These are phyloP conservation scores for Drosophila maculinotata DNA, from an alignment of 2,888 invertebrate species.

Conservation along the genomic window DNA sequence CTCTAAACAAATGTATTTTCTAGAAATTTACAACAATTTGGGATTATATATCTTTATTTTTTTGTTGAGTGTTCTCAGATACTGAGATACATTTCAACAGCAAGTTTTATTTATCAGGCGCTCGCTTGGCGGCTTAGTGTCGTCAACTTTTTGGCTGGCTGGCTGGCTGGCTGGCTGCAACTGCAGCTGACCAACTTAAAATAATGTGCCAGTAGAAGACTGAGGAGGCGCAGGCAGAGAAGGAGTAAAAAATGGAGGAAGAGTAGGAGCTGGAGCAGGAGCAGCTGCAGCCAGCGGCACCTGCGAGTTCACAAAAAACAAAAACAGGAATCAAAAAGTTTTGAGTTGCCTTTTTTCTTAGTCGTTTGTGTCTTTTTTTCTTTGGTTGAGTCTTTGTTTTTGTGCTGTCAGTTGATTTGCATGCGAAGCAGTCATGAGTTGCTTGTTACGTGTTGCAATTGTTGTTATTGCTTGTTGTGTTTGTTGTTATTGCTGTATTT, in stretches of 20 bases:
- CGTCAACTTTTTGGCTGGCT: constrained; percentile 59
- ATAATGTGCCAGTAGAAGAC: constrained; percentile 14
- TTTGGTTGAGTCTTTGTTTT: constrained; percentile 5
- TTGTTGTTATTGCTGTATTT: constrained; percentile 46
- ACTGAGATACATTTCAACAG: constrained; percentile 52
- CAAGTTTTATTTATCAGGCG: constrained; percentile 67
- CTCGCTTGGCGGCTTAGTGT: constrained; percentile 69
- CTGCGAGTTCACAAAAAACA: constrained; percentile 18
- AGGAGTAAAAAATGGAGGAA: neutral
- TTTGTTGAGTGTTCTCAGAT: constrained; percentile 19
- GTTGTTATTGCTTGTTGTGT: constrained; percentile 18
- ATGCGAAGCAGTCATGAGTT: constrained; percentile 56
- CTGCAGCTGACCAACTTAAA: constrained; percentile 29
- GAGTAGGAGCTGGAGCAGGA: neutral
- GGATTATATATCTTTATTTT: too few species aligned
- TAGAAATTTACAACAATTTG: too few species aligned
- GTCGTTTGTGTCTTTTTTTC: constrained; percentile 12
- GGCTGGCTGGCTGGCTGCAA: constrained; percentile 16
- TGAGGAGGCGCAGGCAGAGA: neutral
- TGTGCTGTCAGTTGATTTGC: constrained; percentile 63
- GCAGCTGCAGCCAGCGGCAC: constrained; percentile 38
- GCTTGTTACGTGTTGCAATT: constrained; percentile 40
- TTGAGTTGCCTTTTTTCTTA: constrained; percentile 14
- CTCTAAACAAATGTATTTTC: too few species aligned
- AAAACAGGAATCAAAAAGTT: constrained; percentile 38